phyloP scores from a whole-genome alignment of 2,888 invertebrate species.

The Melinaea menophilus region DNA sequence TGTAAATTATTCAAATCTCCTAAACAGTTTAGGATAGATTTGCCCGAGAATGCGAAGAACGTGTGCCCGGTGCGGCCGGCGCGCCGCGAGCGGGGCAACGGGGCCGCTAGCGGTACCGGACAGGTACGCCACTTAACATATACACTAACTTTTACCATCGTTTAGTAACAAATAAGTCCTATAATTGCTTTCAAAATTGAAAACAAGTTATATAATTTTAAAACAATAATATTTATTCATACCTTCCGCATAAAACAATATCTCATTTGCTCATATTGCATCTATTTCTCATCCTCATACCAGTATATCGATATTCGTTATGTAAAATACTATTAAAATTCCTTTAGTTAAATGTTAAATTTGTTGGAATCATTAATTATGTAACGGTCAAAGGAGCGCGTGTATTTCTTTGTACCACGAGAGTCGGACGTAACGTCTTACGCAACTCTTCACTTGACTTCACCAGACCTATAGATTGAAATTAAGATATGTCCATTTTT shows the following conservation, averaged over 20 bases:
- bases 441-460: constrained; percentile 24
- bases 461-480: constrained; percentile 16
- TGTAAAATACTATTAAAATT: constrained; percentile 46
- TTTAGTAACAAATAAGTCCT: too few species aligned
- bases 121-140: constrained; percentile 76
- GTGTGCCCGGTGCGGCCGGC: constrained; percentile 72
- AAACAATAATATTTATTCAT: too few species aligned
- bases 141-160: constrained; percentile 20
- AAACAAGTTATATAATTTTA: too few species aligned
- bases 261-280: constrained; percentile 27
- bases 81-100: constrained; percentile 67
- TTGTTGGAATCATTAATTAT: constrained; percentile 47
- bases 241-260: too few species aligned
- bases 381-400: constrained; percentile 32
- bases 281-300: constrained; percentile 22
- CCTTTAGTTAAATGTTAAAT: constrained; percentile 43
- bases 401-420: constrained; percentile 29
- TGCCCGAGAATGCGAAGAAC: constrained; percentile 61
- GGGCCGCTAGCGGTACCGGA: constrained; percentile 77
- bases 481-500: constrained; percentile 8
- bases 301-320: constrained; percentile 36
- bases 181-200: too few species aligned
- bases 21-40: constrained; percentile 64
- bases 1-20: constrained; percentile 60
- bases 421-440: constrained; percentile 23